Conservation (phyloP, 2,113 vertebrate genomes). For the Campylomormyrus numenius region DNA sequence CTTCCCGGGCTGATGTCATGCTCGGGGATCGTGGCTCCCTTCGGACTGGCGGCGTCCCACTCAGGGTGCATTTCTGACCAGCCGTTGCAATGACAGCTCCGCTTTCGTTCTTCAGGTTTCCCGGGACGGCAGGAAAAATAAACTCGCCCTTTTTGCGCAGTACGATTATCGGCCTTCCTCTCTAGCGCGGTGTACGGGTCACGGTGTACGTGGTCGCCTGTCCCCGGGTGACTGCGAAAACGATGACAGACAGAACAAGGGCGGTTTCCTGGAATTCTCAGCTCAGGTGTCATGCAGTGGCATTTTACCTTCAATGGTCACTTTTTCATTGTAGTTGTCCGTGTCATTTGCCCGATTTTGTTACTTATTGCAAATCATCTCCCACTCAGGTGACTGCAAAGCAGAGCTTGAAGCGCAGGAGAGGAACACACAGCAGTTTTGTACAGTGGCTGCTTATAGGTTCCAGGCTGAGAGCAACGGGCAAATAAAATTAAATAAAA, state of each 20-base stretch:
- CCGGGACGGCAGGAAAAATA: background rate
- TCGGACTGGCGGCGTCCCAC: slow-evolving; percentile 29
- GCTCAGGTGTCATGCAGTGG: background rate
- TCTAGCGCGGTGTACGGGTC: background rate
- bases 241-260: background rate
- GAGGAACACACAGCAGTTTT: background rate
- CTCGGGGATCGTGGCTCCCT: slow-evolving; percentile 53
- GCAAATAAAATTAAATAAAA: background rate
- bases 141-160: background rate
- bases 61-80: slow-evolving; percentile 31
- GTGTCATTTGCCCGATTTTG: background rate
- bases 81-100: slow-evolving; percentile 26
- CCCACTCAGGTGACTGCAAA: background rate
- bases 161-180: background rate
- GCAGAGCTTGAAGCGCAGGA: background rate
- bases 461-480: background rate
- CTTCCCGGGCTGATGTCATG: slow-evolving; percentile 50
- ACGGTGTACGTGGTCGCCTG: background rate
- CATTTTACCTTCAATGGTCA: background rate
- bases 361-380: background rate
- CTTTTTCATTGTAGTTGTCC: background rate
- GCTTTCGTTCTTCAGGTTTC: background rate
- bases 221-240: background rate
- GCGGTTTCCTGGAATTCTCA: background rate
- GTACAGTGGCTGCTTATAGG: background rate